These are phyloP conservation scores for Pyrrhosoma nymphula DNA, from an alignment of 2,888 invertebrate genomes.

Conservation along the genomic window DNA sequence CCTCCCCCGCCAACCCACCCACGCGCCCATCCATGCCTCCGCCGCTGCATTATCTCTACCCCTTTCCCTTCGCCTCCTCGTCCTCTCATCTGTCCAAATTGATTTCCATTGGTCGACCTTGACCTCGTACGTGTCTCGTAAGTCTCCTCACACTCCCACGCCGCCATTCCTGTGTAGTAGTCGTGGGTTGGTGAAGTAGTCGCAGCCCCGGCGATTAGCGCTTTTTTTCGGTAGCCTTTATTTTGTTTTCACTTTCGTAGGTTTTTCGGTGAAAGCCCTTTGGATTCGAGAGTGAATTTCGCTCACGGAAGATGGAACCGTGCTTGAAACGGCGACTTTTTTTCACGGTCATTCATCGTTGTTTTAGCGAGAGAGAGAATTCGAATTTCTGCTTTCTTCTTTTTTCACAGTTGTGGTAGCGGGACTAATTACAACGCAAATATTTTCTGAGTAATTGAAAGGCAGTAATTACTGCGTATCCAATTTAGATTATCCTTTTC, in stretches of 20 bases:
- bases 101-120: slow-evolving; percentile 61
- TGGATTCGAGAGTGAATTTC: background rate
- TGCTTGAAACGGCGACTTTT: no score
- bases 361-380: no score
- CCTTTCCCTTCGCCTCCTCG: background rate
- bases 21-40: background rate
- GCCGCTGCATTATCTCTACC: background rate
- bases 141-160: background rate
- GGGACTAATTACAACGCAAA: no score
- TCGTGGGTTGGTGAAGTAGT: background rate
- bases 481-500: no score
- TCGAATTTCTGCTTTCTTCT: no score
- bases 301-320: background rate
- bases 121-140: slow-evolving; percentile 60
- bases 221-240: background rate
- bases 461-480: no score
- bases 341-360: no score
- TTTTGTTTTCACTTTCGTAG: background rate
- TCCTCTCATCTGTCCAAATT: slow-evolving; percentile 56
- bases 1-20: background rate
- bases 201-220: slow-evolving; percentile 47
- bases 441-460: no score
- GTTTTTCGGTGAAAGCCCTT: slow-evolving; percentile 1
- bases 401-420: no score
- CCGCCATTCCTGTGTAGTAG: background rate